Conservation (phyloP, 2,797 vertebrate species). For the Taeniopygia guttata region DNA sequence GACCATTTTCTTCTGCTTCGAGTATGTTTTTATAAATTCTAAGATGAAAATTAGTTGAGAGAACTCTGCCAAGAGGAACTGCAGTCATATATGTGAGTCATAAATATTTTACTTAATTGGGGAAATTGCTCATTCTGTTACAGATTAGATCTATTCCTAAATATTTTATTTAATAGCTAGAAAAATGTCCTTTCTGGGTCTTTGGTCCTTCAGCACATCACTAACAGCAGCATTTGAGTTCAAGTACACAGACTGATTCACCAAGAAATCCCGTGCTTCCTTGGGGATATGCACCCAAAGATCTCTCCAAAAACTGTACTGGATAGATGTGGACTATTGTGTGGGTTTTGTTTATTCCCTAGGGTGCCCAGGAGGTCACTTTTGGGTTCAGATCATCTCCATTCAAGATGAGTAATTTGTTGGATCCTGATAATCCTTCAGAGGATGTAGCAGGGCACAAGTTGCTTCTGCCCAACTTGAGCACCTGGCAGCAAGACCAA, state of each 20-base stretch:
- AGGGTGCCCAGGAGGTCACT: neutral
- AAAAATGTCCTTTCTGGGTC: neutral
- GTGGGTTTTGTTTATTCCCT: neutral
- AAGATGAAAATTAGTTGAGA: neutral
- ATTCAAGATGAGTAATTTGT: neutral
- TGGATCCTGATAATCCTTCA: neutral
- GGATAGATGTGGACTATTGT: neutral
- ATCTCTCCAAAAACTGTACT: neutral
- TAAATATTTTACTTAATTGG: slow-evolving; percentile 11
- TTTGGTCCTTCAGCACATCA: neutral
- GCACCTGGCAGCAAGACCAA: neutral
- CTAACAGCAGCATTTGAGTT: neutral
- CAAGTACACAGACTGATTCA: neutral
- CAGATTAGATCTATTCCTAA: neutral
- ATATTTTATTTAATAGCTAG: neutral
- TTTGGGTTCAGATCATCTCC: neutral
- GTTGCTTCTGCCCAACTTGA: neutral
- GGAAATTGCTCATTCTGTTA: slow-evolving; percentile 4
- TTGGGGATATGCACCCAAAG: neutral
- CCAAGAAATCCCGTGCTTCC: neutral
- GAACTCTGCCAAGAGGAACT: neutral
- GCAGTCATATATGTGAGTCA: neutral
- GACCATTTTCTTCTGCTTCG: neutral
- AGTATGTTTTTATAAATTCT: neutral
- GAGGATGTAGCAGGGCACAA: neutral